A percentile compares a stretch with the other conserved stretches of the same genome.
These are phyloP conservation scores for Chaenocephalus aceratus DNA, from an alignment of 2,113 vertebrate genomes.

Conservation along the genomic window DNA sequence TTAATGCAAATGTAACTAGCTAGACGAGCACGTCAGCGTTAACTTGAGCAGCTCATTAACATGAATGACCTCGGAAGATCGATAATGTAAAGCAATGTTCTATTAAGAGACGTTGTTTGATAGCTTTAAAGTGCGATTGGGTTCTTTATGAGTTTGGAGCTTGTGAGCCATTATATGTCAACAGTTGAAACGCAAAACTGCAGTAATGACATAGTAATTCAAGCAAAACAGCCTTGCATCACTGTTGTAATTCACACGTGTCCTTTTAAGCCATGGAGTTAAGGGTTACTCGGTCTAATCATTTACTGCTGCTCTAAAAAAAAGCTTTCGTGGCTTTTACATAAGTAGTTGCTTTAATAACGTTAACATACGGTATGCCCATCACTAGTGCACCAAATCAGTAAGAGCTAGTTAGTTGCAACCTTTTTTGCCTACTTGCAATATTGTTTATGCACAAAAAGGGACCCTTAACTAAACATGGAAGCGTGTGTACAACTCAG, in stretches of 20 bases:
- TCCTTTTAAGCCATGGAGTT: not conserved
- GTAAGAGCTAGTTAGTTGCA: not conserved
- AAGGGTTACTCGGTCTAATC: not conserved
- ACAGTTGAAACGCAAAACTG: not conserved
- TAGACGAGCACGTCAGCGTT: conserved; percentile 2
- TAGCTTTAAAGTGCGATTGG: not conserved
- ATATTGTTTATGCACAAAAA: not conserved
- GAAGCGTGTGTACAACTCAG: not conserved
- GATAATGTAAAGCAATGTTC: not conserved
- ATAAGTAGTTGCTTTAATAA: not conserved
- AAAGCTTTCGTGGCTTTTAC: too few relatives aligned
- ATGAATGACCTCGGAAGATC: not conserved
- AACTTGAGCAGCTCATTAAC: conserved; percentile 20
- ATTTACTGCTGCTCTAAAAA: not conserved
- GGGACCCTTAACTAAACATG: not conserved
- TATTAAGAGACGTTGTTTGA: not conserved
- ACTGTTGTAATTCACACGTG: not conserved
- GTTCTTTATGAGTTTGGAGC: not conserved
- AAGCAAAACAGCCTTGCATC: not conserved
- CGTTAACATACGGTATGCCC: not conserved
- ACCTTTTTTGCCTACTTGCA: not conserved
- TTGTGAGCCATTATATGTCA: not conserved
- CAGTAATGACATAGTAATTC: not conserved
- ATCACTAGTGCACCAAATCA: not conserved
- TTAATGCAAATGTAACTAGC: conserved; percentile 15